Conservation (phyloP, 1,140 invertebrate genomes). For the Phymastichus coffea region DNA sequence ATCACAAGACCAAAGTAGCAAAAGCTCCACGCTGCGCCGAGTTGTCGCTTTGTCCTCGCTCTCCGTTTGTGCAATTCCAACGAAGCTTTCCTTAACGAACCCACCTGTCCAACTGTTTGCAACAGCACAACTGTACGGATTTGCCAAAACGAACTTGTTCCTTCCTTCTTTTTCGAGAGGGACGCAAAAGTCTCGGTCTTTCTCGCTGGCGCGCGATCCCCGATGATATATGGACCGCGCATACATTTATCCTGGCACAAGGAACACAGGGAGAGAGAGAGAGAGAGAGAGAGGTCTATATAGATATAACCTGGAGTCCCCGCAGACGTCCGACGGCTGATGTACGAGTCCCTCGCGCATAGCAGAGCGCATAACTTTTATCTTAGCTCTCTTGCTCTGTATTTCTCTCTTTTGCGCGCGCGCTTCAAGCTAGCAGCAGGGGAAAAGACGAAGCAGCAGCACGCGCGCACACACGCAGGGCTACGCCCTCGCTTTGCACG, state of each 20-base stretch:
- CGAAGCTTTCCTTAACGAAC: too few species aligned
- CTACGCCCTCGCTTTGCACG: background rate
- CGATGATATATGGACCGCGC: slow-evolving; percentile 36
- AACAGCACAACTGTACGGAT: too few species aligned
- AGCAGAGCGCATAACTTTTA: slow-evolving; percentile 56
- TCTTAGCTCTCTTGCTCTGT: slow-evolving; percentile 47
- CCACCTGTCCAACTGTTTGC: too few species aligned
- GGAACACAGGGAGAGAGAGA: slow-evolving; percentile 25
- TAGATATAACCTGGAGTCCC: slow-evolving; percentile 40
- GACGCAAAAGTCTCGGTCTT: too few species aligned
- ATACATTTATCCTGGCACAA: slow-evolving; percentile 34
- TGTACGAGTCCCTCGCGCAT: slow-evolving; percentile 57
- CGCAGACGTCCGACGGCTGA: slow-evolving; percentile 53
- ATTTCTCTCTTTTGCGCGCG: background rate
- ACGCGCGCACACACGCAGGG: background rate
- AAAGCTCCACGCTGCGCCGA: too few species aligned
- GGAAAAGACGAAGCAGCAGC: too few species aligned
- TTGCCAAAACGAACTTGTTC: too few species aligned
- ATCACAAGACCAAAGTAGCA: too few species aligned
- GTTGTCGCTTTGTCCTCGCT: too few species aligned
- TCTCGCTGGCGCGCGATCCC: background rate
- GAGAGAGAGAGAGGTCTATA: slow-evolving; percentile 12
- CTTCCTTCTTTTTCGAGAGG: too few species aligned
- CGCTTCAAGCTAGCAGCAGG: too few species aligned
- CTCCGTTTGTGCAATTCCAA: too few species aligned